Conservation (phyloP, 2,888 invertebrate genomes). For the Erynnis tages region DNA sequence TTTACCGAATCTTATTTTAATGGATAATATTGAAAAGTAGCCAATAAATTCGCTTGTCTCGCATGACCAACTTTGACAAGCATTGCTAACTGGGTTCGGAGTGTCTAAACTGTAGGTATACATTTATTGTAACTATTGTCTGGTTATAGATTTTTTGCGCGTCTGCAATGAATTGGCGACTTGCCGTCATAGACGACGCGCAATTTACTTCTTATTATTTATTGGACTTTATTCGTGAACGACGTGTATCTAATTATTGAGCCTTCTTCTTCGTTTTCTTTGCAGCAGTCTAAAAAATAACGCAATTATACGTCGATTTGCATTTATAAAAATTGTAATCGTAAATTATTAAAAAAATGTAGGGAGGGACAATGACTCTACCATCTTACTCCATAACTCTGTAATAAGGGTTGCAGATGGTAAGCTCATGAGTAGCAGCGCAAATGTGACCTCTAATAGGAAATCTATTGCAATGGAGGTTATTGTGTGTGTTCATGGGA, state of each 20-base stretch:
- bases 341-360: background rate
- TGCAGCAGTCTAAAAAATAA: background rate
- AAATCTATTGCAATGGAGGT: too few relatives aligned
- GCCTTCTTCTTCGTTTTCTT: too few relatives aligned
- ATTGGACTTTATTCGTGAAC: too few relatives aligned
- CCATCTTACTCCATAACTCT: too few relatives aligned
- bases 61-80: constrained; percentile 18
- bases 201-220: too few relatives aligned
- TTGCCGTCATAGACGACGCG: constrained; percentile 19
- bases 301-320: too few relatives aligned
- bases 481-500: too few relatives aligned
- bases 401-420: background rate
- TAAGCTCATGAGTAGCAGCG: too few relatives aligned
- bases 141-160: constrained; percentile 35
- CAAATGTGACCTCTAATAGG: too few relatives aligned
- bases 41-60: constrained; percentile 28
- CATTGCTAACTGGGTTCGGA: background rate
- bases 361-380: too few relatives aligned
- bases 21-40: constrained; percentile 1
- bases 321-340: too few relatives aligned
- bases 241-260: too few relatives aligned
- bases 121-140: constrained; percentile 16
- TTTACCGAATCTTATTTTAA: background rate
- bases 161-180: constrained; percentile 31
- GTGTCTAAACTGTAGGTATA: background rate